phyloP scores from a whole-genome alignment of 1,140 invertebrate species.

The Conus betulinus region DNA sequence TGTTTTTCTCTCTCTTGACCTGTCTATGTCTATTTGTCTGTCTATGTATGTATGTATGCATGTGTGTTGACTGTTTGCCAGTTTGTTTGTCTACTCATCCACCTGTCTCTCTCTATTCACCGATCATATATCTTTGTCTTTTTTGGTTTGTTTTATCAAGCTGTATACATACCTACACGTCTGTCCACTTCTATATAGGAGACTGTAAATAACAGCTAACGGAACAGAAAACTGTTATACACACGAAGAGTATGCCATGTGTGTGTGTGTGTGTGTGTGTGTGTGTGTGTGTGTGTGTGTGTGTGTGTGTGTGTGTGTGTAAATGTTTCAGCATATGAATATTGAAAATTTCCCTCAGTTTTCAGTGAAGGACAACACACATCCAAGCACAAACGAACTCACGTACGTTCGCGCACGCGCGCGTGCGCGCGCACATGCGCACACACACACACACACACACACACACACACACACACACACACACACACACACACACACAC shows the following conservation, averaged over 20 bases:
- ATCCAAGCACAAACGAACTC: background rate
- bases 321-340: no score
- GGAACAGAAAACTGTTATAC: no score
- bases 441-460: slow-evolving; percentile 11
- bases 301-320: no score
- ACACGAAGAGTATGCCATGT: no score
- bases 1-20: background rate
- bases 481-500: slow-evolving; percentile 8
- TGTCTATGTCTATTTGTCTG: background rate
- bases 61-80: background rate
- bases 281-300: no score
- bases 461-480: slow-evolving; percentile 14
- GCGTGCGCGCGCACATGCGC: background rate
- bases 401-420: background rate
- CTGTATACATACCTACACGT: no score
- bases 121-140: no score
- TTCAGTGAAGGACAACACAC: background rate
- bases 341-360: no score
- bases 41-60: background rate
- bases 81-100: background rate
- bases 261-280: no score
- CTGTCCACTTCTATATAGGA: no score
- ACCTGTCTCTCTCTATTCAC: background rate
- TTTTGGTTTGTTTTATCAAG: no score
- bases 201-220: no score